Conservation (phyloP, 2,888 invertebrate genomes). For the Eristalis pertinax region DNA sequence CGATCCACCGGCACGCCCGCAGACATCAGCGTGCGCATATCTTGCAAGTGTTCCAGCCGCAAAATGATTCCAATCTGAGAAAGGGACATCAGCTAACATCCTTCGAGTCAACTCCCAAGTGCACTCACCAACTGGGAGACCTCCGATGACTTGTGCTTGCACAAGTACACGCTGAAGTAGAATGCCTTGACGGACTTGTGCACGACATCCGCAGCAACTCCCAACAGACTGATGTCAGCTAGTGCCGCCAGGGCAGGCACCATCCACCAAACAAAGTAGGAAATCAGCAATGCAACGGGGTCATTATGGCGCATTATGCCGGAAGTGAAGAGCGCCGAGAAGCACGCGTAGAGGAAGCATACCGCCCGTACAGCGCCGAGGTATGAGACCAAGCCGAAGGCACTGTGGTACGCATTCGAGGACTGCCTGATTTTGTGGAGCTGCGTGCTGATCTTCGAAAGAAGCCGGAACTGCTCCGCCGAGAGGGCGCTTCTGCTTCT, state of each 20-base stretch:
- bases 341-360: background rate
- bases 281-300: background rate
- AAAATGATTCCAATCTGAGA: background rate
- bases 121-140: background rate
- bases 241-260: background rate
- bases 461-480: background rate
- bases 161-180: background rate
- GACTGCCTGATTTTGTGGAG: background rate
- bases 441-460: constrained; percentile 3
- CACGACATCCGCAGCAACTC: background rate
- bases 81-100: background rate
- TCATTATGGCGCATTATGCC: background rate
- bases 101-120: background rate
- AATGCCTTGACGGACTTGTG: background rate
- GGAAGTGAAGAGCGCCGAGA: background rate
- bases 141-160: background rate
- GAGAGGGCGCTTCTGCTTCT: background rate
- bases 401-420: background rate
- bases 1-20: background rate
- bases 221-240: background rate
- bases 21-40: background rate
- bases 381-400: background rate
- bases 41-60: background rate
- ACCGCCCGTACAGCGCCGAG: background rate
- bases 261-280: background rate